phyloP scores from a whole-genome alignment of 2,888 invertebrate genomes.

The Oscheius myriophilus region DNA sequence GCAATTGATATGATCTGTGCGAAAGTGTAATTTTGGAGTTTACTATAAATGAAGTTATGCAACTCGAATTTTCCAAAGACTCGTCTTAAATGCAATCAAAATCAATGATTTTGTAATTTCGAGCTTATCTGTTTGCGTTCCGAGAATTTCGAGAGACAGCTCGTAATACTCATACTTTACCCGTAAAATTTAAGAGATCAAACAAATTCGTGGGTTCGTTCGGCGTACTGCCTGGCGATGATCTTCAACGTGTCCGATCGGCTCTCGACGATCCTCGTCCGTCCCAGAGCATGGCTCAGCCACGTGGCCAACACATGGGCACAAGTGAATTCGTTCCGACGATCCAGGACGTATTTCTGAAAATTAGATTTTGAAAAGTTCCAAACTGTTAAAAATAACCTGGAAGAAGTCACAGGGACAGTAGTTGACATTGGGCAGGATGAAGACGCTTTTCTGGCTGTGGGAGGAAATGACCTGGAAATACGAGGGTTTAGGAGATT shows the following conservation, averaged over 20 bases:
- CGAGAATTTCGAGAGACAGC: no score
- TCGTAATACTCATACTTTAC: no score
- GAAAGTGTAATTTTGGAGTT: no score
- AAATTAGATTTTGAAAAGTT: background rate
- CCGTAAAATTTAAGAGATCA: no score
- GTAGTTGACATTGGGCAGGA: constrained; percentile 17
- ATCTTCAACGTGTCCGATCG: constrained; percentile 4
- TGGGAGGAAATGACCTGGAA: background rate
- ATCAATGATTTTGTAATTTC: no score
- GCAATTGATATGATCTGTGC: no score
- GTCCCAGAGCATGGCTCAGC: constrained; percentile 21
- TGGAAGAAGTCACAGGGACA: constrained; percentile 23
- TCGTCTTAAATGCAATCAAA: no score
- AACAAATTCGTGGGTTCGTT: no score
- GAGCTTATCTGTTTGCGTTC: no score
- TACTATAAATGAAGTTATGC: no score
- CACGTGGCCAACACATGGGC: constrained; percentile 25
- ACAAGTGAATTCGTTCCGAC: constrained; percentile 23
- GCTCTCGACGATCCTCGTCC: background rate
- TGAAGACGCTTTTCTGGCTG: constrained; percentile 5
- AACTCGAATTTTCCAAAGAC: no score
- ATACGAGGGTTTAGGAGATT: no score
- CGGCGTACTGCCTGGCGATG: background rate
- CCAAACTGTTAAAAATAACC: background rate
- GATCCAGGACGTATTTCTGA: constrained; percentile 17